phyloP scores from a whole-genome alignment of 2,888 invertebrate genomes.

The Eugnorisma glareosa region DNA sequence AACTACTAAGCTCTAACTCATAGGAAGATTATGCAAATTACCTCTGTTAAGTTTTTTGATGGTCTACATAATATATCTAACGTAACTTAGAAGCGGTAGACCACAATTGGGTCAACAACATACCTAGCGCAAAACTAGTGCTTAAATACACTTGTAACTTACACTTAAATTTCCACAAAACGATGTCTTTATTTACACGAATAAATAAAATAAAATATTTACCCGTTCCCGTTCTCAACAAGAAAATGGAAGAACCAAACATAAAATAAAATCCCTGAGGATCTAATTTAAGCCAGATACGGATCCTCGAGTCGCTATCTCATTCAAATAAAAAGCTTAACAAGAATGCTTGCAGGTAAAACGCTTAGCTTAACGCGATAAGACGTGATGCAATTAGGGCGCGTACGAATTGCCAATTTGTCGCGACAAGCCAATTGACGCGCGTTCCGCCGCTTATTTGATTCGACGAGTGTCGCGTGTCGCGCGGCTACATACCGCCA shows the following conservation, averaged over 20 bases:
- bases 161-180: neutral
- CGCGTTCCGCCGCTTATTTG: conserved; percentile 65
- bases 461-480: conserved; percentile 55
- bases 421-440: conserved; percentile 76
- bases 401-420: conserved; percentile 82
- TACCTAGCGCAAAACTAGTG: neutral
- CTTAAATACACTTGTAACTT: neutral
- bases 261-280: conserved; percentile 58
- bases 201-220: conserved; percentile 48
- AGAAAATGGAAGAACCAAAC: conserved; percentile 46
- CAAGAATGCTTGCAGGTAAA: conserved; percentile 63
- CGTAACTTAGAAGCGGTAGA: neutral
- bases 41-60: too few relatives aligned
- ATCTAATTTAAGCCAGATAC: conserved; percentile 58
- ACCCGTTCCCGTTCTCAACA: conserved; percentile 25
- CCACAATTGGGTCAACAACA: neutral
- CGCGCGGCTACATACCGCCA: neutral
- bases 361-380: conserved; percentile 60
- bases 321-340: conserved; percentile 63
- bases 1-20: neutral
- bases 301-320: conserved; percentile 50
- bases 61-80: neutral
- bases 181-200: conserved; percentile 36
- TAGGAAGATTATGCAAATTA: neutral
- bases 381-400: conserved; percentile 73